Evolutionary conservation across 1,140 invertebrate genomes (phyloP).

Genomic region (Thrips palmi): DNA sequence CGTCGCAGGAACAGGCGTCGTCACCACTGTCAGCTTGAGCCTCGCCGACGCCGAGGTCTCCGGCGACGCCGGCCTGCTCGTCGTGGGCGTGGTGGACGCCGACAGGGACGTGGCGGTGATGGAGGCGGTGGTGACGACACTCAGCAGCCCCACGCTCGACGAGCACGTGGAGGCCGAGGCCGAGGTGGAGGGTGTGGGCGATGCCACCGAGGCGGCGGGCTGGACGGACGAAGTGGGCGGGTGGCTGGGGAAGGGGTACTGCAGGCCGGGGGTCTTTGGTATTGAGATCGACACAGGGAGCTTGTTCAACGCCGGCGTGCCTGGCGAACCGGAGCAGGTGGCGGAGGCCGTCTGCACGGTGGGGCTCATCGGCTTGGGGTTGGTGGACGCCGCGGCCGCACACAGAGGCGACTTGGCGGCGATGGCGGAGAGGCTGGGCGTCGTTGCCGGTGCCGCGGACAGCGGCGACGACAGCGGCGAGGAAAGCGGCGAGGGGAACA

Average conservation of each 20-base stretch:
- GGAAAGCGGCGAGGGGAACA: slow-evolving; percentile 14
- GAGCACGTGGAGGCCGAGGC: slow-evolving; percentile 10
- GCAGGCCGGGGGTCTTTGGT: slow-evolving; percentile 47
- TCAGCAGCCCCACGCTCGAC: slow-evolving; percentile 4
- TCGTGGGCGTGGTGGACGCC: slow-evolving; percentile 10
- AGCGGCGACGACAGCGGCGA: slow-evolving; percentile 13
- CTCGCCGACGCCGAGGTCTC: slow-evolving; percentile 10
- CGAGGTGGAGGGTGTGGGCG: slow-evolving; percentile 10
- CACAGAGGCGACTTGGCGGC: slow-evolving; percentile 15
- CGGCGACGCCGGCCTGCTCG: slow-evolving; percentile 9
- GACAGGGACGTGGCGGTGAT: slow-evolving; percentile 8
- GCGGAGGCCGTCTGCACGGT: no score
- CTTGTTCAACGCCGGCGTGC: slow-evolving; percentile 17
- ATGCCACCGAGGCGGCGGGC: slow-evolving; percentile 19
- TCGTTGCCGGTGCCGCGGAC: slow-evolving; percentile 12
- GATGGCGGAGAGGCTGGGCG: slow-evolving; percentile 21
- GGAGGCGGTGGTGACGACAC: slow-evolving; percentile 10
- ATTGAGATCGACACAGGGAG: slow-evolving; percentile 12
- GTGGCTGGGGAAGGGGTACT: slow-evolving; percentile 66
- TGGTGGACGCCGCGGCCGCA: slow-evolving; percentile 14
- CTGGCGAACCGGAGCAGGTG: slow-evolving; percentile 12
- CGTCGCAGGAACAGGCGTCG: no score
- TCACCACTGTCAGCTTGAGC: no score
- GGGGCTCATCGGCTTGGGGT: slow-evolving; percentile 18
- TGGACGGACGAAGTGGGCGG: slow-evolving; percentile 42